Evolutionary conservation across 2,113 vertebrate species (phyloP).

Genomic region (Oreotragus oreotragus): DNA sequence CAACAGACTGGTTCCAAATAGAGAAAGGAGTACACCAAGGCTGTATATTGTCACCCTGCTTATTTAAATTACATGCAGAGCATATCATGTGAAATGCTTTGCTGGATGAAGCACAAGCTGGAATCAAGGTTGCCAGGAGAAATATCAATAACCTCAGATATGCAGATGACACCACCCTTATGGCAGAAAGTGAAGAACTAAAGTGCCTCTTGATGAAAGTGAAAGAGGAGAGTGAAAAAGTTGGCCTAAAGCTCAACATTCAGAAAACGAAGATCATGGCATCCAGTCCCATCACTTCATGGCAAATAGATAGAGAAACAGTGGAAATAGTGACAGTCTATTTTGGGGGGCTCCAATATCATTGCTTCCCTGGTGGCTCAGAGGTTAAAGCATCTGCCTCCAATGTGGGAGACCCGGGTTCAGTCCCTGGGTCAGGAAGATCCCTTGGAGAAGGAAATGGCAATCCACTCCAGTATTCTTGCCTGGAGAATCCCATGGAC

Average conservation of each 20-base stretch:
- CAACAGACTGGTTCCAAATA: neutral
- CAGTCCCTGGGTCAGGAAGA: too few relatives aligned
- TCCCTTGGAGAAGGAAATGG: too few relatives aligned
- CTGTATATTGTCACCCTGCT: neutral
- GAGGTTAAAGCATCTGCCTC: too few relatives aligned
- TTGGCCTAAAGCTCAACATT: neutral
- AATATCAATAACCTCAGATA: neutral
- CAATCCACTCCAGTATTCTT: too few relatives aligned
- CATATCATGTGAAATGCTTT: neutral
- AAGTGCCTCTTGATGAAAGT: neutral
- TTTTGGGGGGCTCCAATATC: neutral
- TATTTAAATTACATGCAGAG: neutral
- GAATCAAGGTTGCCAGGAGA: neutral
- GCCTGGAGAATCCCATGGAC: too few relatives aligned
- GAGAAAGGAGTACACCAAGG: neutral
- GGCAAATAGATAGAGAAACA: neutral
- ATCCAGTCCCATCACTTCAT: neutral
- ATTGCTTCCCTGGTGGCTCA: too few relatives aligned
- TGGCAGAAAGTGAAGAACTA: neutral
- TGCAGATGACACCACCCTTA: neutral
- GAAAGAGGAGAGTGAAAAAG: neutral
- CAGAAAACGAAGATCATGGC: neutral
- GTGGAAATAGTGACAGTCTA: neutral
- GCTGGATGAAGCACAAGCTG: neutral
- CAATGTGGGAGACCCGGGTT: too few relatives aligned